Evolutionary conservation across 2,797 vertebrate species (phyloP), one percentile per base, ranked within the genome.

Genomic region (Epinephelus awoara): DNA sequence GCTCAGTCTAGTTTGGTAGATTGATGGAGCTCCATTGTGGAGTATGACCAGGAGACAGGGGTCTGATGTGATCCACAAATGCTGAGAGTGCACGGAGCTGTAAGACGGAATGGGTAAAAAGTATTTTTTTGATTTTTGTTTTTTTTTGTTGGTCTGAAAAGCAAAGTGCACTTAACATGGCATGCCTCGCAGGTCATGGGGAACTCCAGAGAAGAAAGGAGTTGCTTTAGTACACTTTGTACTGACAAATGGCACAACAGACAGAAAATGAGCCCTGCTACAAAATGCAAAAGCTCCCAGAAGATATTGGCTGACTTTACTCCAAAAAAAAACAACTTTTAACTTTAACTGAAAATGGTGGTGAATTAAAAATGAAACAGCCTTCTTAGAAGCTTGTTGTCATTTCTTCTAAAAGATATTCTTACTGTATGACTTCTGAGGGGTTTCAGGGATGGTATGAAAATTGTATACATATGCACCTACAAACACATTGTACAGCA

Each of bases 121-220:
- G 55, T 21, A 4, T 51, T 67, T 63, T 49, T 59, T 29, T 63
- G 2, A 49, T 38, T 23, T 19, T 21, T 29, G 13, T 14, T 49
- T 75, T 69, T 75, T 69, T 49, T 47, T 74, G 27, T 51, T 54
- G 46, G 59, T 21, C 49, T 68, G 29, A 79, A 85, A 86, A 69
- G 62, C 40, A 74, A 75, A 80, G 80, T 78, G 66, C 72, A 68
- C 77, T 84, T 64, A 72, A 42, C 56, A 44, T 19, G 19, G 23
- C 49, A 54, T 77, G 77, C 8, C 64, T 71, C 23, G 34, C 46
- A 83, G 59, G 58, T 67, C 38, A 27, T 55, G 23, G 5, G 3
- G 9, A 76, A 69, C 27, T 63, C 57, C 18, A 7, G 63, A 25
- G 72, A 67, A 17, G 11, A 44, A 64, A 67, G 23, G 12, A 69